Evolutionary conservation across 2,113 vertebrate species (phyloP), one percentile per base, ranked within the genome.

Genomic region (Dasyurus viverrinus): DNA sequence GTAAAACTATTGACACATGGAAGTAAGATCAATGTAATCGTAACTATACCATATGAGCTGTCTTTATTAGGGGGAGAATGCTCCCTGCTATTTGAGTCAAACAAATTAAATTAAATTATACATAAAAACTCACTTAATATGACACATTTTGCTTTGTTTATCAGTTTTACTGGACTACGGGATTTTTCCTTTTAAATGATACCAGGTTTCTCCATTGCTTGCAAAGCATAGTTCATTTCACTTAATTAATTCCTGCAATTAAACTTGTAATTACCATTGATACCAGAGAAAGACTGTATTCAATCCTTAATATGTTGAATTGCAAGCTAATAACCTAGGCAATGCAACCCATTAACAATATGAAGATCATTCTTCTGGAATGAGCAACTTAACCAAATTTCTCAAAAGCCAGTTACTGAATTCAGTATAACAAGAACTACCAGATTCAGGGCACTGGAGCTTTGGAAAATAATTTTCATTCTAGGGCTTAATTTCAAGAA

Each of bases 271-370:
- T 96, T 95, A 89, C 19, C 50, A 96, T 25, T 91, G 93, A 95
- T 92, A 53, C 10, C 93, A 53, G 36, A 96, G 90, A 84, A 57
- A 30, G 94, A 96, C 93, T 93, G 36, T 94, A 89, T 95, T 92
- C 54, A 94, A n/a, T 93, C 92, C 92, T 48, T 94, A 84, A 84
- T 84, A 84, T 19, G 36, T 42, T 42, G 68, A 84, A 84, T 42
- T 84, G 24, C 91, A 93, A 93, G 92, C 93, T 96, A 96, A 94
- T 95, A 95, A 54, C 27, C 14, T 94, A 22, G 42, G 26, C 94
- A 76, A 11, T 90, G 91, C 6, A 54, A 95, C 47, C 53, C 89
- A 92, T 54, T 94, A 92, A 90, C 22, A 93, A 90, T 94, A 76
- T 94, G 94, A 89, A 96, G 50, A 90, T 93, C 93, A 47, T 52